phyloP scores from a whole-genome alignment of 2,797 vertebrate genomes.

The Hozukius guyotensis region DNA sequence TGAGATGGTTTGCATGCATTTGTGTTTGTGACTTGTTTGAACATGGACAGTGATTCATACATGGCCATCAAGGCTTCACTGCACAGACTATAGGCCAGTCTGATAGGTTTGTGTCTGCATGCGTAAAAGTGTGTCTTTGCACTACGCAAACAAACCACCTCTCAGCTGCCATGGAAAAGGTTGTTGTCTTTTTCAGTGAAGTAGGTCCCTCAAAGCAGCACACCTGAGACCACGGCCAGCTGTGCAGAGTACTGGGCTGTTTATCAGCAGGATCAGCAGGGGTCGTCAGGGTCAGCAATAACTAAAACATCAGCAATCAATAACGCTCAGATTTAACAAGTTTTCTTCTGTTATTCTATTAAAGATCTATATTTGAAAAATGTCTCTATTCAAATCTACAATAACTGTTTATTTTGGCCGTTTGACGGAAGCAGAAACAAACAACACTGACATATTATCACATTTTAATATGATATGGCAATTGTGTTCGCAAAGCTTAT shows the following conservation, averaged over 20 bases:
- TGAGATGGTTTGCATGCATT: slow-evolving; percentile 18
- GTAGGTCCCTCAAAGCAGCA: neutral
- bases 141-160: neutral
- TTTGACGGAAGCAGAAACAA: neutral
- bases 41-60: neutral
- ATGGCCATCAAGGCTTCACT: neutral
- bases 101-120: slow-evolving; percentile 9
- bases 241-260: neutral
- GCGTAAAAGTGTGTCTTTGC: slow-evolving; percentile 7
- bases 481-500: too few relatives aligned
- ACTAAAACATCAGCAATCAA: neutral
- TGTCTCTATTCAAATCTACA: neutral
- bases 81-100: neutral
- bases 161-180: neutral
- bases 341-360: neutral
- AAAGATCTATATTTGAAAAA: neutral
- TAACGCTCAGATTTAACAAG: neutral
- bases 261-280: neutral
- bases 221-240: neutral
- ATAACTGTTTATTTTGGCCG: neutral
- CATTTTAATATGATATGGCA: neutral
- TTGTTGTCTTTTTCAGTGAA: neutral
- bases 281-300: neutral
- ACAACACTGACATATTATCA: neutral
- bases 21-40: slow-evolving; percentile 4